A percentile compares a stretch with the other conserved stretches of the same genome.
These are phyloP conservation scores for Drosophila neutralis DNA, from an alignment of 2,888 invertebrate genomes.

Conservation along the genomic window DNA sequence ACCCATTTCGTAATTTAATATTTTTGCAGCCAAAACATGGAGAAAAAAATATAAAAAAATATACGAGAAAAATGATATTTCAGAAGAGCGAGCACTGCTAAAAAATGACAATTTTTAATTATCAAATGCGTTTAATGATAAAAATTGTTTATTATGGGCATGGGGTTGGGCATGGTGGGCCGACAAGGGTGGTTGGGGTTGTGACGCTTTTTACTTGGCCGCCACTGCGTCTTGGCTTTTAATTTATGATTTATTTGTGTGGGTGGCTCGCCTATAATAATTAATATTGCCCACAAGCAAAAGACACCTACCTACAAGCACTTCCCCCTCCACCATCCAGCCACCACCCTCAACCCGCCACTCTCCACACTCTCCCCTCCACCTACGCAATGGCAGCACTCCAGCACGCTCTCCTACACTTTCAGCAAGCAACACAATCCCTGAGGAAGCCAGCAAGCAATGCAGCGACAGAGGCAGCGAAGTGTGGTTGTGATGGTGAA, in stretches of 20 bases:
- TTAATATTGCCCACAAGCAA: conserved; percentile 78
- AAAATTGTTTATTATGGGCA: conserved; percentile 68
- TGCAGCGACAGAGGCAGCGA: conserved; percentile 5
- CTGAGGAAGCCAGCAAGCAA: conserved; percentile 30
- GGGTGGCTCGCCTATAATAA: conserved; percentile 78
- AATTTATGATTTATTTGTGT: conserved; percentile 79
- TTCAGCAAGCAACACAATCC: conserved; percentile 43
- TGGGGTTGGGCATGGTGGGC: conserved; percentile 17
- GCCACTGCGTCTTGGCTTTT: conserved; percentile 62
- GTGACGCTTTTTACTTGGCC: conserved; percentile 54
- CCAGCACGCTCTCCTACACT: conserved; percentile 4
- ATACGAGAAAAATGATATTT: conserved; percentile 61
- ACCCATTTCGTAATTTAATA: conserved; percentile 75
- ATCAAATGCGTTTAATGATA: conserved; percentile 84
- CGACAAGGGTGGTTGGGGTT: background rate
- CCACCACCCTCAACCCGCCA: background rate
- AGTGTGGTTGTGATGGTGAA: background rate
- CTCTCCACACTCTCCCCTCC: background rate
- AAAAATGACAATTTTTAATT: conserved; percentile 83
- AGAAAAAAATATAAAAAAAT: conserved; percentile 16
- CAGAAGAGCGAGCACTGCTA: conserved; percentile 48
- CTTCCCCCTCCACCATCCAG: background rate
- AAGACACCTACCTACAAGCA: conserved; percentile 39
- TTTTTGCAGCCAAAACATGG: conserved; percentile 45
- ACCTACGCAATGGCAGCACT: background rate